Evolutionary conservation across 1,140 invertebrate species (phyloP).

Genomic region (Drosophila jambulina): DNA sequence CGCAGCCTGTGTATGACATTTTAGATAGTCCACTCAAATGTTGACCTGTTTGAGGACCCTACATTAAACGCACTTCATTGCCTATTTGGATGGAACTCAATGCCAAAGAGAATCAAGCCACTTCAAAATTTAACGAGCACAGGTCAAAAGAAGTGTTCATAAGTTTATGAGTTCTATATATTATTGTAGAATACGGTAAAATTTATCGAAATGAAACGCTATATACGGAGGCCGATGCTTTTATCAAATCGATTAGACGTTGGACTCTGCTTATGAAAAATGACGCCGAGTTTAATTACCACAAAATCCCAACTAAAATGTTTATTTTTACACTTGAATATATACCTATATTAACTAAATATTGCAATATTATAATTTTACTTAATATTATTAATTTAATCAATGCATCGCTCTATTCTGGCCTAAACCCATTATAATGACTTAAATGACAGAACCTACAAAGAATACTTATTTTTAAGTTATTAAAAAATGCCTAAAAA

Average conservation of each 20-base stretch:
- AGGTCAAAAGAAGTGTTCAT: not conserved
- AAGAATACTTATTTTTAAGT: too few relatives aligned
- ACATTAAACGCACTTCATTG: slow-evolving; percentile 50
- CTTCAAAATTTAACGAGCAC: slow-evolving; percentile 55
- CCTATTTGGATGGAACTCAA: slow-evolving; percentile 6
- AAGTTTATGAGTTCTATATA: not conserved
- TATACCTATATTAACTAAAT: too few relatives aligned
- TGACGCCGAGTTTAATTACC: not conserved
- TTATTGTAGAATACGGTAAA: not conserved
- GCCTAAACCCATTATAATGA: too few relatives aligned
- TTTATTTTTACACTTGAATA: too few relatives aligned
- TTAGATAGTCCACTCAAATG: slow-evolving; percentile 44
- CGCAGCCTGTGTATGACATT: slow-evolving; percentile 50
- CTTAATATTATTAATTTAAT: too few relatives aligned
- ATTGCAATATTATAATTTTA: too few relatives aligned
- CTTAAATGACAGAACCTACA: too few relatives aligned
- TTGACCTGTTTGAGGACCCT: slow-evolving; percentile 35
- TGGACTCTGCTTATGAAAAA: not conserved
- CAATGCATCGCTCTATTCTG: too few relatives aligned
- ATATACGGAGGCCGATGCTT: not conserved
- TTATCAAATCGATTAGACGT: not conserved
- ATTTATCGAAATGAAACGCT: not conserved
- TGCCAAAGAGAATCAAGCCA: slow-evolving; percentile 37
- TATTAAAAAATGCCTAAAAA: too few relatives aligned
- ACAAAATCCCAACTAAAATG: too few relatives aligned